Evolutionary conservation across 2,888 invertebrate species (phyloP), one percentile per base, ranked within the genome.

Genomic region (Onthophagus sagittarius): DNA sequence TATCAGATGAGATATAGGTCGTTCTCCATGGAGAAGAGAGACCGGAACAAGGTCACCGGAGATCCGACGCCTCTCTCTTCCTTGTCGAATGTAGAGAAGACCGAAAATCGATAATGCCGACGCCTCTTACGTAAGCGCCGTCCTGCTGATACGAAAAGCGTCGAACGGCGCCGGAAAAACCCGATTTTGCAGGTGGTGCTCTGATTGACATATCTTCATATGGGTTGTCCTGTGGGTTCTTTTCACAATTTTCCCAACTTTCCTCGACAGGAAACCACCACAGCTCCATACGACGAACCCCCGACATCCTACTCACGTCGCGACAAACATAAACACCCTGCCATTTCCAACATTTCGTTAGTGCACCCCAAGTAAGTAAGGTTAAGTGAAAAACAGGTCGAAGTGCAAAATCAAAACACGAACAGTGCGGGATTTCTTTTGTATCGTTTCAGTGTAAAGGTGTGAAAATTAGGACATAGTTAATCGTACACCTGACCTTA

Each of bases 201-300:
- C 84, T 83, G 84, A 84, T 85, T 84, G 85, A 85, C 85, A 82
- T 84, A 84, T 85, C 82, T 83, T 82, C 82, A 83, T 83, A 82
- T 81, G 82, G 82, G 80, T 82, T 70, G 73, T 65, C 23, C 67
- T 32, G 67, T 9, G 23, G 67, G 15, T 7, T 32, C 9, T 7
- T 67, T 67, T 67, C 23, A 67, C 67, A 23, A 67, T 23, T 67
- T 67, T 67, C 23, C 23, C n/a, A 23, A 31, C 23, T 67, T 31
- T 67, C 32, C 32, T 31, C 23, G 13, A 67, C 23, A 23, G 67
- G 67, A 67, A 9, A 32, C 32, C 31, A 67, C n/a, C n/a, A 15
- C 39, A 53, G 39, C 67, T 32, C 32, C 31, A 67, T n/a, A 31
- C 14, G 23, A 64, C 14, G 64, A 64, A 9, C 13, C 13, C 9